Conservation (phyloP, 2,797 vertebrate species). For the Xenentodon cancila region DNA sequence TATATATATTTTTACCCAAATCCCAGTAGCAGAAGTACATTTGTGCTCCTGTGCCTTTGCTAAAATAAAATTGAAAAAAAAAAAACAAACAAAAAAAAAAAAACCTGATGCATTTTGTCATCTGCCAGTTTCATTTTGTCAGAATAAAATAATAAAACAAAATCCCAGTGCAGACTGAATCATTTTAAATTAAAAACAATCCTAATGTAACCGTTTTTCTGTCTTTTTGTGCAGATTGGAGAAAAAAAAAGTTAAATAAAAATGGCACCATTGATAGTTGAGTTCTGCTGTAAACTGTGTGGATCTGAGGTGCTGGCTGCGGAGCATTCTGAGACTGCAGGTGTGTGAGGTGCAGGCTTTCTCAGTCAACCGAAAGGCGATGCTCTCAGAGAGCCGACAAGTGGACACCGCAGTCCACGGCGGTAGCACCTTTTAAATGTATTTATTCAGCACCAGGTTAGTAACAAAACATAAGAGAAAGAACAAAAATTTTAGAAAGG, state of each 20-base stretch:
- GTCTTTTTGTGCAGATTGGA: constrained; percentile 45
- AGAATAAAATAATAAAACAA: constrained; percentile 40
- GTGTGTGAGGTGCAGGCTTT: constrained; percentile 66
- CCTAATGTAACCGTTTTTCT: constrained; percentile 38
- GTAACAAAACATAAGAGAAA: constrained; percentile 56
- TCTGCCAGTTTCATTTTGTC: constrained; percentile 66
- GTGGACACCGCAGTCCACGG: constrained; percentile 72
- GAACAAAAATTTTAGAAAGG: constrained; percentile 47
- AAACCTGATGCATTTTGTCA: constrained; percentile 64
- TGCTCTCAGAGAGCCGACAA: constrained; percentile 71
- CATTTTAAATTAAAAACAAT: constrained; percentile 51
- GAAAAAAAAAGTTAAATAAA: constrained; percentile 60
- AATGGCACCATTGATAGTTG: constrained; percentile 80
- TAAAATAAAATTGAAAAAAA: constrained; percentile 44
- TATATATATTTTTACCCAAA: constrained; percentile 64
- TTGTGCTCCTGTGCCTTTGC: constrained; percentile 72
- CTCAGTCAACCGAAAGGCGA: constrained; percentile 68
- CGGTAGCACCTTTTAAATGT: constrained; percentile 84
- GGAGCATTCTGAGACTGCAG: constrained; percentile 70
- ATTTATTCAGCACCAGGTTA: constrained; percentile 85
- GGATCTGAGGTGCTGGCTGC: constrained; percentile 80
- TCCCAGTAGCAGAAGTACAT: constrained; percentile 74
- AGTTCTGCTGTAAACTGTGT: constrained; percentile 84
- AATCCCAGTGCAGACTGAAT: constrained; percentile 70
- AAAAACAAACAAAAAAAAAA: not conserved